Percentiles rank a stretch among this genome's conserved stretches.
Evolutionary conservation across 2,797 vertebrate species (phyloP).

Genomic region (Acanthiza pusilla): DNA sequence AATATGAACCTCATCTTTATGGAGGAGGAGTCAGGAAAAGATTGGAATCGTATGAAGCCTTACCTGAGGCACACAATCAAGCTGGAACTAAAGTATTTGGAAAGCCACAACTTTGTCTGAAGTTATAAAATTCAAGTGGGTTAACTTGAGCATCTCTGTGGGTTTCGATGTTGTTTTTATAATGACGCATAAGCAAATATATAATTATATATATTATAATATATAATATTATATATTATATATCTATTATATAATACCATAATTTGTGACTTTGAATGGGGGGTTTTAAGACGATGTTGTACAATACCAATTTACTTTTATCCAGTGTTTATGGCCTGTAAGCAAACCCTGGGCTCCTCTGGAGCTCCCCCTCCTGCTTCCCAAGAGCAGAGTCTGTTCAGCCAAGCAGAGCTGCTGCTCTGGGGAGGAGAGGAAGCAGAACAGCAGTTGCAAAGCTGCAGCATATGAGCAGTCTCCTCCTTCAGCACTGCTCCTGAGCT

Average conservation of each 20-base stretch:
- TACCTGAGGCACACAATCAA: neutral
- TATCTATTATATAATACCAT: no score
- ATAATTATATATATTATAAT: no score
- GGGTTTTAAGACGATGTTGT: neutral
- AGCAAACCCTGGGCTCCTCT: neutral
- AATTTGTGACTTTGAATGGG: neutral
- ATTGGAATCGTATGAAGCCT: neutral
- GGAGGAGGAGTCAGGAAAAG: neutral
- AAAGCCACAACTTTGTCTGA: neutral
- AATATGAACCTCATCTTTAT: neutral
- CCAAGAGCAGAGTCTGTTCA: neutral
- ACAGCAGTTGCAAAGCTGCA: neutral
- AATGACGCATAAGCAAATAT: neutral
- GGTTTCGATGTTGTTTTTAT: neutral
- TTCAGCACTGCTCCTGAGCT: neutral
- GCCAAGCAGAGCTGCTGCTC: neutral
- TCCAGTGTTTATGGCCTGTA: neutral
- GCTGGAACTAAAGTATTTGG: neutral
- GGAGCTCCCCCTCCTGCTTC: neutral
- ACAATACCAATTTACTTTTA: neutral
- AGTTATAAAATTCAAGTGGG: neutral
- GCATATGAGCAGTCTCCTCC: conserved; percentile 34
- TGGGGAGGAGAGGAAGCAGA: neutral
- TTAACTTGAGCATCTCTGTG: neutral
- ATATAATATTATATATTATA: no score